A percentile compares a stretch with the other conserved stretches of the same genome.
These are phyloP conservation scores for Linurgus olivaceus DNA, from an alignment of 2,797 vertebrate genomes.

Conservation along the genomic window DNA sequence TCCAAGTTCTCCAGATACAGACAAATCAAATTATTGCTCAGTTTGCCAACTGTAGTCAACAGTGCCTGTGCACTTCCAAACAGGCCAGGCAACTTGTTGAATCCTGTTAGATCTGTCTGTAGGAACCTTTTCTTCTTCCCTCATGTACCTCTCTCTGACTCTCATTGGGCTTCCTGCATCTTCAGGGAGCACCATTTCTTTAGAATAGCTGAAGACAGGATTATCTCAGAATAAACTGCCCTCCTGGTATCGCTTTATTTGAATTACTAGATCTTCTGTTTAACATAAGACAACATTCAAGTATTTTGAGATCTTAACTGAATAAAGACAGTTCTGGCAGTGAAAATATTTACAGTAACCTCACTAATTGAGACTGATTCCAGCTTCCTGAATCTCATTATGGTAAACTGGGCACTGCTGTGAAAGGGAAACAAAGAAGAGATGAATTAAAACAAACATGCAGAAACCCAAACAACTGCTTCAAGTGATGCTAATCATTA, in stretches of 20 bases:
- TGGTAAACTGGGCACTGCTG: not conserved
- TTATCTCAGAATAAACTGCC: constrained; percentile 24
- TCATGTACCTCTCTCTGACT: not conserved
- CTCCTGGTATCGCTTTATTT: not conserved
- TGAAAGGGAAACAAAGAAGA: constrained; percentile 34
- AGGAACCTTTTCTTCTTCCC: not conserved
- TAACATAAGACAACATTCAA: not conserved
- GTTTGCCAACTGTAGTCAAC: not conserved
- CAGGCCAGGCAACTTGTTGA: not conserved
- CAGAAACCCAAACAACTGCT: constrained; percentile 29
- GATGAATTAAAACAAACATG: constrained; percentile 52
- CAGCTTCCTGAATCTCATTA: constrained; percentile 40
- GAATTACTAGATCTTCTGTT: constrained; percentile 19
- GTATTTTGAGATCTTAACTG: constrained; percentile 47
- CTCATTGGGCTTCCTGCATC: not conserved
- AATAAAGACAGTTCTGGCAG: constrained; percentile 44
- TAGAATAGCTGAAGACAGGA: not conserved
- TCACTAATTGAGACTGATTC: constrained; percentile 40
- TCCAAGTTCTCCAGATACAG: not conserved
- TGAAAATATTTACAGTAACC: constrained; percentile 60
- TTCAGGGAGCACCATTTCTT: not conserved
- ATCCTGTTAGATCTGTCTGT: not conserved
- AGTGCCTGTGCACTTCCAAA: not conserved
- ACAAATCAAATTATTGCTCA: not conserved
- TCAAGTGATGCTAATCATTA: not conserved